Evolutionary conservation across 2,113 vertebrate genomes (phyloP).

Genomic region (Daboia siamensis): DNA sequence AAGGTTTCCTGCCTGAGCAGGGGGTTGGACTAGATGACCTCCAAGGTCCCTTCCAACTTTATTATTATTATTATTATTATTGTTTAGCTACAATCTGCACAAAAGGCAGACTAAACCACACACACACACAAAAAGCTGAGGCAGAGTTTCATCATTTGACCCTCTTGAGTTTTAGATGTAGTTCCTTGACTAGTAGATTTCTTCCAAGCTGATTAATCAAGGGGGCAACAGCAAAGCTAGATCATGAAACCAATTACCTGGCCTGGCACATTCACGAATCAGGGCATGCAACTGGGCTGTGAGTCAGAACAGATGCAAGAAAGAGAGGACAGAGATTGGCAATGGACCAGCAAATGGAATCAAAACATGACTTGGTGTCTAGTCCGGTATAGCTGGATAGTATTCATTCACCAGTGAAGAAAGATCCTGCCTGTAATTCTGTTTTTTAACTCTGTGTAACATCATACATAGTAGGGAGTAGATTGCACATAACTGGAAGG

Average conservation of each 20-base stretch:
- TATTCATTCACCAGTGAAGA: neutral
- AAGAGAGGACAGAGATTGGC: neutral
- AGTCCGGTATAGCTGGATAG: neutral
- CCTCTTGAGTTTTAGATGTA: neutral
- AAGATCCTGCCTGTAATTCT: neutral
- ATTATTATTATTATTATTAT: no score
- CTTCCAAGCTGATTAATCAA: neutral
- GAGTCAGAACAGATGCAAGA: neutral
- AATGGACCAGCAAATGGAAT: neutral
- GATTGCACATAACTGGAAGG: neutral
- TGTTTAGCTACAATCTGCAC: no score
- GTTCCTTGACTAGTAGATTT: neutral
- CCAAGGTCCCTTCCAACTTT: no score
- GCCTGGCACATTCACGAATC: neutral
- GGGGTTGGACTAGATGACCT: no score
- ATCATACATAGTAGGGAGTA: neutral
- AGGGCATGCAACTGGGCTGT: neutral
- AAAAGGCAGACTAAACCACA: neutral
- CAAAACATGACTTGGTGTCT: neutral
- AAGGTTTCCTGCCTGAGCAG: no score
- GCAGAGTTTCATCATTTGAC: neutral
- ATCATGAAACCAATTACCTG: neutral
- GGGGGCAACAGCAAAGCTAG: neutral
- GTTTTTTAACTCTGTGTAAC: neutral
- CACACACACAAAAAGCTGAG: neutral